These are phyloP conservation scores for Hirtodrosophila alboralis DNA, from an alignment of 2,888 invertebrate genomes.

Conservation along the genomic window DNA sequence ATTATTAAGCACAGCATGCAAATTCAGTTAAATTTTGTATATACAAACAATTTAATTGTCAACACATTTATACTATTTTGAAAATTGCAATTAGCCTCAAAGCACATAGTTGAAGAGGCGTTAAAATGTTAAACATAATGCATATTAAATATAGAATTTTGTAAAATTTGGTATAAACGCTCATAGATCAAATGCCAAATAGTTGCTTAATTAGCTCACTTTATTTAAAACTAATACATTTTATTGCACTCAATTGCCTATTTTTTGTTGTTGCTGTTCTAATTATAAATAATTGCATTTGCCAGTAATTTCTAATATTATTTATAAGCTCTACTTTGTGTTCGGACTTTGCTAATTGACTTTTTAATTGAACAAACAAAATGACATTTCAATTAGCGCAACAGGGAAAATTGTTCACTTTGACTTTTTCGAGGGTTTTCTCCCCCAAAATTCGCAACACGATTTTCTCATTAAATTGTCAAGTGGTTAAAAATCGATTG, in stretches of 20 bases:
- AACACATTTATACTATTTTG: conserved; percentile 9
- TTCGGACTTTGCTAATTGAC: conserved; percentile 19
- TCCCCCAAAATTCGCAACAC: conserved; percentile 14
- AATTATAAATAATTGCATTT: conserved; percentile 4
- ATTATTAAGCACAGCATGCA: conserved; percentile 8
- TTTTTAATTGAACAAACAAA: conserved; percentile 25
- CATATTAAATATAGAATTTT: conserved; percentile 4
- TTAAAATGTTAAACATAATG: background rate
- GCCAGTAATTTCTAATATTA: conserved; percentile 1
- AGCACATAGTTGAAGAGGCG: background rate
- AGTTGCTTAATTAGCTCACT: conserved; percentile 2
- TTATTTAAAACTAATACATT: background rate
- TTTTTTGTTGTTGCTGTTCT: background rate
- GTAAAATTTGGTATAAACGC: background rate
- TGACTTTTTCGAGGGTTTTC: conserved; percentile 1
- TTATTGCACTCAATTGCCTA: background rate
- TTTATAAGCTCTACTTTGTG: conserved; percentile 3
- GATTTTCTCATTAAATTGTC: conserved; percentile 27
- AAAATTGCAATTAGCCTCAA: conserved; percentile 13
- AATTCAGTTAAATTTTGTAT: conserved; percentile 14
- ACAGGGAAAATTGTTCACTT: background rate
- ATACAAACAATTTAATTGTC: conserved; percentile 18
- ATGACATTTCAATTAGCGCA: conserved; percentile 49
- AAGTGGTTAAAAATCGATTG: conserved; percentile 24
- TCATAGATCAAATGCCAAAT: background rate